phyloP scores from a whole-genome alignment of 2,888 invertebrate genomes.

The Leistus spinibarbis region DNA sequence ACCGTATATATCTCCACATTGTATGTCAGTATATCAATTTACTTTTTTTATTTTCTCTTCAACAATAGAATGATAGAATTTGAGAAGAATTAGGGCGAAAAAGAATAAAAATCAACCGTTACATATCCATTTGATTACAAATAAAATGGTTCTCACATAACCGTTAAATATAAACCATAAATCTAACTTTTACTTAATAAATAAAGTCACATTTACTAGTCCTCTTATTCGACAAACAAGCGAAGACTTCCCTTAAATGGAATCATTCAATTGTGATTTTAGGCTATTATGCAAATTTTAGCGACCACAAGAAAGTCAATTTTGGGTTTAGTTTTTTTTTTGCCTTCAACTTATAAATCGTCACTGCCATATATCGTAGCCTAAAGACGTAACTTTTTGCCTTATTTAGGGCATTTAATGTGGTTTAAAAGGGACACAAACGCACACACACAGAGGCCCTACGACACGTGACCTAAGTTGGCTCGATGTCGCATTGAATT shows the following conservation, averaged over 20 bases:
- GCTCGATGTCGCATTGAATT: not conserved
- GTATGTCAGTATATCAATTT: too few relatives aligned
- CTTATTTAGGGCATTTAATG: not conserved
- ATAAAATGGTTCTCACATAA: constrained; percentile 20
- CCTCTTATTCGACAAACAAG: not conserved
- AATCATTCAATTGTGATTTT: not conserved
- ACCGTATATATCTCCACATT: too few relatives aligned
- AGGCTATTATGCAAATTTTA: not conserved
- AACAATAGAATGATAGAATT: too few relatives aligned
- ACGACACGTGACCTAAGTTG: not conserved
- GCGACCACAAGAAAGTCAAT: not conserved
- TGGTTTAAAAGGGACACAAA: not conserved
- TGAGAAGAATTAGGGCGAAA: too few relatives aligned
- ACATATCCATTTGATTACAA: constrained; percentile 26
- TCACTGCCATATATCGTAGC: not conserved
- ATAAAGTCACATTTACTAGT: not conserved
- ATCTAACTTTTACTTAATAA: not conserved
- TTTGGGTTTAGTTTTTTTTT: not conserved
- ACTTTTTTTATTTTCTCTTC: too few relatives aligned
- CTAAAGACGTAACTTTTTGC: not conserved
- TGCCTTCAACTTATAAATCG: not conserved
- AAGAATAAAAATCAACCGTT: constrained; percentile 9
- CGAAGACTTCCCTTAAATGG: not conserved
- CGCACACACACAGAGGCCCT: not conserved
- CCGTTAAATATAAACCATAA: not conserved